Evolutionary conservation across 2,888 invertebrate species (phyloP), one percentile per base, ranked within the genome.

Genomic region (Phaonia tiefii): DNA sequence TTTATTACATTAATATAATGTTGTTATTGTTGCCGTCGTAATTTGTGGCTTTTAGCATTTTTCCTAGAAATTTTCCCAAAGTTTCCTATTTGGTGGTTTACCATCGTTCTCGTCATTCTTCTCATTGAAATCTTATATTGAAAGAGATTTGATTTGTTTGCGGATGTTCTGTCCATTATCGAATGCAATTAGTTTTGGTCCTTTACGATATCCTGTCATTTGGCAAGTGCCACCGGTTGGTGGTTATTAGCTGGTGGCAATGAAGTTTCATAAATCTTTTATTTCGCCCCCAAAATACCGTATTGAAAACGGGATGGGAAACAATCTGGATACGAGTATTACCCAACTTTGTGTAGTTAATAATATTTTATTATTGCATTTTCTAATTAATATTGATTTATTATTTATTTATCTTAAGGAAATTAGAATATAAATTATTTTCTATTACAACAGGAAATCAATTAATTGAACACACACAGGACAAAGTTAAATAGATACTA

Each of bases 391-490:
- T 78, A 31, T 81, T 72, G 37, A 63, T 69, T 66, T 39, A 67
- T 72, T 63, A 63, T 69, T 66, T 39, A 67, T 72, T 63, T 75
- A 31, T 71, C 67, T 51, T 31, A 25, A 20, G 73, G 26, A 74
- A 60, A 75, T 71, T 56, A 67, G 39, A 75, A 78, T 44, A 72
- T 69, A 72, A 81, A 78, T 78, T 71, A 56, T 46, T 72, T 71
- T 39, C 11, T 49, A 69, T 72, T 72, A 31, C 42, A 71, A 25
- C 54, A 58, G 63, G 42, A 78, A 78, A 78, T 81, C 78, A 81
- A 81, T 81, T 81, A 78, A 75, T 81, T 78, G 49, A 22, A 63
- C n/a, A 42, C 49, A 20, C 8, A 20, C 20, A 49, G 49, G 1
- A 22, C 42, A 20, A 63, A 39, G 42, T 42, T 63, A 42, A 42